Percentiles rank a stretch among this genome's conserved stretches.
Conservation (phyloP, 2,113 vertebrate species). For the Orycteropus afer region DNA sequence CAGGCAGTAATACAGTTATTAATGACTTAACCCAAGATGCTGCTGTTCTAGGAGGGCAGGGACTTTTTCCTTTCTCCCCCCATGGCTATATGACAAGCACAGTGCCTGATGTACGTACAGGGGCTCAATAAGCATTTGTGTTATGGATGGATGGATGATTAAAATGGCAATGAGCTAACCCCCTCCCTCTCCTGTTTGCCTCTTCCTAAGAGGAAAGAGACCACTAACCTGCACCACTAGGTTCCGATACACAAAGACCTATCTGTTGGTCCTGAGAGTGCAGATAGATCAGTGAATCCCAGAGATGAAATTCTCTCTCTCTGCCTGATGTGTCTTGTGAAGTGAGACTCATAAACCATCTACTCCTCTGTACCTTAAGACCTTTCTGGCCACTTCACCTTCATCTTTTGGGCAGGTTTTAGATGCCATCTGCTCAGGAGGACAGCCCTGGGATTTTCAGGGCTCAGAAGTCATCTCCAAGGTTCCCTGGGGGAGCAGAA, state of each 20-base stretch:
- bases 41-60: neutral
- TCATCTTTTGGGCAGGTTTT: neutral
- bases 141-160: neutral
- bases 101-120: neutral
- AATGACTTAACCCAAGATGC: neutral
- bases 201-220: neutral
- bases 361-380: neutral
- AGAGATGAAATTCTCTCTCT: neutral
- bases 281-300: neutral
- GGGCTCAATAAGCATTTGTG: neutral
- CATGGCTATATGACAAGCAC: neutral
- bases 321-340: neutral
- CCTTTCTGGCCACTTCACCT: neutral
- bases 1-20: neutral
- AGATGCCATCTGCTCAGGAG: neutral
- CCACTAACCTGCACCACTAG: neutral
- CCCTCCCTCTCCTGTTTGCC: neutral
- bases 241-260: neutral
- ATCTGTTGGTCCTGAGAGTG: neutral
- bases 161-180: neutral
- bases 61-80: neutral
- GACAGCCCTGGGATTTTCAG: accelerated
- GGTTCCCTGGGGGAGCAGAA: accelerated
- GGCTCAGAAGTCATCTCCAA: neutral
- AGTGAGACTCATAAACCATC: neutral